A percentile compares a stretch with the other conserved stretches of the same genome.
Conservation (phyloP, 2,888 invertebrate species). For the Orchesellides sinensis region DNA sequence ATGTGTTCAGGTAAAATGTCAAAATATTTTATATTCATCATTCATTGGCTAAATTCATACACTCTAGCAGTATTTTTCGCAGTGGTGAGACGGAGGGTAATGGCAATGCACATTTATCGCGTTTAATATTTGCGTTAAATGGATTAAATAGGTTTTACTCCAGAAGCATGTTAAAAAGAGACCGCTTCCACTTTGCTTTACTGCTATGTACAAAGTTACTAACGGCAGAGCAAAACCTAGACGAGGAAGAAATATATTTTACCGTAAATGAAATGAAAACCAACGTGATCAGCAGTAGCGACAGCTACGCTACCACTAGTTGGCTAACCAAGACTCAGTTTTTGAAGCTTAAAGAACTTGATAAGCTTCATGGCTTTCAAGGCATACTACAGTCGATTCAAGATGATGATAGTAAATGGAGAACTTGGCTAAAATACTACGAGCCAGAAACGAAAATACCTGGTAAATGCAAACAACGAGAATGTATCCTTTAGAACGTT, state of each 20-base stretch:
- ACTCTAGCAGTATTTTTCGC: too few species aligned
- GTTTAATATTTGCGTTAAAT: not conserved
- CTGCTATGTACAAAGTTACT: constrained; percentile 22
- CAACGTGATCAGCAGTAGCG: not conserved
- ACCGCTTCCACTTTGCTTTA: constrained; percentile 22
- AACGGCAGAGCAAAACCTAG: not conserved
- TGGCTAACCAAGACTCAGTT: not conserved
- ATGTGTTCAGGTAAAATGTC: not conserved
- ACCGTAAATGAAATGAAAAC: too few species aligned
- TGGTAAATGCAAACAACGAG: not conserved
- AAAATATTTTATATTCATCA: constrained; percentile 21
- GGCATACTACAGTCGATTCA: constrained; percentile 1
- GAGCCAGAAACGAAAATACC: constrained; percentile 22
- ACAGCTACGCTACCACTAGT: not conserved
- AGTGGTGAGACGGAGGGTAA: too few species aligned
- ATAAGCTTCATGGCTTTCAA: constrained; percentile 1
- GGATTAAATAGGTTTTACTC: not conserved
- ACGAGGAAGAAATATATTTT: not conserved
- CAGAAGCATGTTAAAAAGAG: not conserved
- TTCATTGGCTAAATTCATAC: too few species aligned
- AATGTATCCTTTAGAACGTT: too few species aligned
- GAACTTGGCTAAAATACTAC: not conserved
- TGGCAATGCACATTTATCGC: not conserved
- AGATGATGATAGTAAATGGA: not conserved
- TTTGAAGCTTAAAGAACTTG: not conserved